These are phyloP conservation scores for Gymnothorax javanicus DNA, from an alignment of 2,797 vertebrate genomes.

Conservation along the genomic window DNA sequence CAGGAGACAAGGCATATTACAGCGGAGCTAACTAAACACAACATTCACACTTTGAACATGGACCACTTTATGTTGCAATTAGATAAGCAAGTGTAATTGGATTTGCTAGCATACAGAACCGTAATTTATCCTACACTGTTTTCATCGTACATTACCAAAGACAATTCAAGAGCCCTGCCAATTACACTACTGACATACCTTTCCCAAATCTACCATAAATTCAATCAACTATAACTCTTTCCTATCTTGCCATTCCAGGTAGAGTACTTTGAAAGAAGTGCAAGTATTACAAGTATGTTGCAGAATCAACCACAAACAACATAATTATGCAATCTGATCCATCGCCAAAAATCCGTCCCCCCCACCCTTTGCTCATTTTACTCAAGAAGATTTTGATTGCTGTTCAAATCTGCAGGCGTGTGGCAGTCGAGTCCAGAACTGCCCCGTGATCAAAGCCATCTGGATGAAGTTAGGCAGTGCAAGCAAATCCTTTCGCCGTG, in stretches of 20 bases:
- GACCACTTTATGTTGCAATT: neutral
- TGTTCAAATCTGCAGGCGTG: neutral
- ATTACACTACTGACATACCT: neutral
- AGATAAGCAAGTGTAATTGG: neutral
- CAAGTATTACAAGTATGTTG: neutral
- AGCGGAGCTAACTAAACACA: neutral
- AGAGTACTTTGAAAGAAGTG: neutral
- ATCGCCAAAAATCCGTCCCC: neutral
- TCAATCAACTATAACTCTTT: neutral
- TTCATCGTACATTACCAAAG: neutral
- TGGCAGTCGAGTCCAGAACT: neutral
- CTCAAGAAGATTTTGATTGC: neutral
- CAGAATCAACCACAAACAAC: neutral
- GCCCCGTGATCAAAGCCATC: slow-evolving; percentile 11
- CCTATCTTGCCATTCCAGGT: neutral
- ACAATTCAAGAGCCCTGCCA: neutral
- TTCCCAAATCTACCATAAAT: neutral
- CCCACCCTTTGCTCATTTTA: neutral
- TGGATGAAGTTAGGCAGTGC: slow-evolving; percentile 10
- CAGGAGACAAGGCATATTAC: neutral
- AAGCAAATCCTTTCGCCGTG: neutral
- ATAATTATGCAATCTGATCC: slow-evolving; percentile 2
- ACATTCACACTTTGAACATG: neutral
- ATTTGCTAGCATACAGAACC: neutral
- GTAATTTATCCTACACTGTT: neutral